phyloP scores from a whole-genome alignment of 2,113 vertebrate species.

The Cyphomyrus discorhynchus region DNA sequence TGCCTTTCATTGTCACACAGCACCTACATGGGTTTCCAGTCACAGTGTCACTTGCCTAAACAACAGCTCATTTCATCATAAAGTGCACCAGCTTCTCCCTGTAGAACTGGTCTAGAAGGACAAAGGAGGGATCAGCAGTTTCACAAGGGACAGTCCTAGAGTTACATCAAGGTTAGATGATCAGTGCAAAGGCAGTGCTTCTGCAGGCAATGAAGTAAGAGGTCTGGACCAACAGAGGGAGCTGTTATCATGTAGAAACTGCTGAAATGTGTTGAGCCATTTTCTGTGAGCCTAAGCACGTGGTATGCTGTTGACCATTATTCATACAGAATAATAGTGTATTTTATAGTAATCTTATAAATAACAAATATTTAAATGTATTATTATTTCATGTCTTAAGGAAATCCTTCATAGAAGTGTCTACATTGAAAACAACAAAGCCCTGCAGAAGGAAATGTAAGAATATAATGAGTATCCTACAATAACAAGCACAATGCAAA shows the following conservation, averaged over 20 bases:
- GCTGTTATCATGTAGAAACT: slow-evolving; percentile 22
- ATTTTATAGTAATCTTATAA: background rate
- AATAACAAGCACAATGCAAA: background rate
- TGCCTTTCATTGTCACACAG: background rate
- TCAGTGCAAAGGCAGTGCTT: background rate
- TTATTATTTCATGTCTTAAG: background rate
- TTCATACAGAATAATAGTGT: background rate
- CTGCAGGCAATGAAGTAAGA: background rate
- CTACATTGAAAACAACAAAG: background rate
- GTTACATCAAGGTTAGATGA: background rate
- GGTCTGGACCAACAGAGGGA: slow-evolving; percentile 26
- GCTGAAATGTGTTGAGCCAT: background rate
- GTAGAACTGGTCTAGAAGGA: background rate
- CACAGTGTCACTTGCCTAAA: background rate
- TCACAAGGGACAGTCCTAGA: background rate
- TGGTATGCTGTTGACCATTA: background rate
- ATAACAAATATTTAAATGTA: background rate
- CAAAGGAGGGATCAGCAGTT: background rate
- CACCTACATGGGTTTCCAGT: background rate
- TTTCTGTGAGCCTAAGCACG: background rate
- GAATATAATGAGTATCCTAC: background rate
- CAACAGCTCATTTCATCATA: background rate
- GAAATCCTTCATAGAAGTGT: background rate
- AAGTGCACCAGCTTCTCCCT: background rate
- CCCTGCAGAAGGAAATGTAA: slow-evolving; percentile 1